These are phyloP conservation scores for Pristionchus entomophagus DNA, from an alignment of 2,888 invertebrate species.

Conservation along the genomic window DNA sequence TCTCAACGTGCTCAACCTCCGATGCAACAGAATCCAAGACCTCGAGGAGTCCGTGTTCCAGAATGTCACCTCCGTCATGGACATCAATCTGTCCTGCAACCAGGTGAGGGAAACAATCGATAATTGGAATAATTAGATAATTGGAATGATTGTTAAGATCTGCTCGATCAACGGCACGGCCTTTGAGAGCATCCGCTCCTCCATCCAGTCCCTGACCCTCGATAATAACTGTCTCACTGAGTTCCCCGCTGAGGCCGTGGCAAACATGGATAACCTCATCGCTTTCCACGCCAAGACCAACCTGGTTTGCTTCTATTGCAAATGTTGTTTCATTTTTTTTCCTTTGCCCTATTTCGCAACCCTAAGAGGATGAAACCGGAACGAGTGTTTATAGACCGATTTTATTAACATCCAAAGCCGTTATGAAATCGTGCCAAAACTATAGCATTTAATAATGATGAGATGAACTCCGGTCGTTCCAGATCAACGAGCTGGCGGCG, in stretches of 20 bases:
- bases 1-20: conserved; percentile 71
- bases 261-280: conserved; percentile 72
- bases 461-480: conserved; percentile 45
- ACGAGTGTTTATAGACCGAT: no score
- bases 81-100: conserved; percentile 75
- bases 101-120: conserved; percentile 59
- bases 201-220: conserved; percentile 73
- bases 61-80: conserved; percentile 72
- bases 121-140: not conserved
- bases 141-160: conserved; percentile 63
- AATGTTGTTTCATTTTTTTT: not conserved
- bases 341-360: no score
- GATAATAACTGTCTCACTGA: conserved; percentile 73
- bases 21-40: conserved; percentile 77
- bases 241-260: conserved; percentile 70
- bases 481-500: conserved; percentile 67
- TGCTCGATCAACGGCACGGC: conserved; percentile 65
- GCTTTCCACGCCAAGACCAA: conserved; percentile 75
- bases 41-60: conserved; percentile 68
- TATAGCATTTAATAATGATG: no score
- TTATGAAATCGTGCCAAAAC: no score
- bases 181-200: conserved; percentile 67
- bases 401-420: no score
- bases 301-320: conserved; percentile 55
- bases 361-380: no score